A percentile compares a stretch with the other conserved stretches of the same genome.
Evolutionary conservation across 2,113 vertebrate genomes (phyloP).

Genomic region (Lamprologus sp.): DNA sequence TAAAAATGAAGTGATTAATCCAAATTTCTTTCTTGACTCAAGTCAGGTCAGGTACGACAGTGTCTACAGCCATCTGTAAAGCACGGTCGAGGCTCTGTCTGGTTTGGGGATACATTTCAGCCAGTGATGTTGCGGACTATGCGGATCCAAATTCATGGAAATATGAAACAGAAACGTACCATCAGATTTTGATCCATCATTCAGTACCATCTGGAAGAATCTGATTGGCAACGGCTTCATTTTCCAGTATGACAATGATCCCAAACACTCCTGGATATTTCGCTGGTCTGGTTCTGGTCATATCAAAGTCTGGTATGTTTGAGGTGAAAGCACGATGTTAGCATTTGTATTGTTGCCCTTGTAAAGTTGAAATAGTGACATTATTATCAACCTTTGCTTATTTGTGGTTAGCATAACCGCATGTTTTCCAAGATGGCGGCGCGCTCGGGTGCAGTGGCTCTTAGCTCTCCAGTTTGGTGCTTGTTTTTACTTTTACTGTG

Average conservation of each 20-base stretch:
- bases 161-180: neutral
- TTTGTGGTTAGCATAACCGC: neutral
- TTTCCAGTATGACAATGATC: neutral
- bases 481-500: no score
- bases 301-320: neutral
- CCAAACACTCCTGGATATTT: neutral
- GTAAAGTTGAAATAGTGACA: neutral
- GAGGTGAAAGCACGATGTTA: neutral
- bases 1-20: neutral
- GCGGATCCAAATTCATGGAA: neutral
- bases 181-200: neutral
- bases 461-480: no score
- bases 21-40: neutral
- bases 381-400: neutral
- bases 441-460: no score
- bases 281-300: neutral
- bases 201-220: neutral
- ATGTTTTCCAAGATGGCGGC: no score
- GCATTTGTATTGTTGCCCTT: neutral
- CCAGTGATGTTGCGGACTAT: neutral
- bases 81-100: accelerated
- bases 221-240: neutral
- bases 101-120: neutral
- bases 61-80: neutral
- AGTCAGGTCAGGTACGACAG: neutral